Base-by-base conservation (phyloP, 2,888 invertebrate genomes). In the Tetrapedia diversipes region DNA sequence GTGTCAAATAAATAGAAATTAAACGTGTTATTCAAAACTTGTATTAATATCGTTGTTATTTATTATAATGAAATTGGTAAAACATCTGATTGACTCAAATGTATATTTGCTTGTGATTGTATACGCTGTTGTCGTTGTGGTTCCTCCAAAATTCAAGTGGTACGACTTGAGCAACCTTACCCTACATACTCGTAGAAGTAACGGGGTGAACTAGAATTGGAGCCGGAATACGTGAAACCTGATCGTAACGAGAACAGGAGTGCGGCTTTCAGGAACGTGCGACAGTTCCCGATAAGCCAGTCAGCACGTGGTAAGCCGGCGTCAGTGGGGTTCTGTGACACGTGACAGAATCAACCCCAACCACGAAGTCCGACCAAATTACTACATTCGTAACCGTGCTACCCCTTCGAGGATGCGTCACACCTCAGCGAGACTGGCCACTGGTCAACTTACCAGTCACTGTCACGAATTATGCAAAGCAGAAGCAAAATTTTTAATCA, bases 401-500 rank as follows among this genome's bases (percentile, higher is more conserved):
- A 49, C 61, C 68, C 70, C 64, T 34, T 27, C 29, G 19, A 24
- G 64, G 34, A 78, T 87, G 86, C 79, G 86, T 87, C 87, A 86
- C 53, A 34, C 24, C 41, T 54, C 24, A 69, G 76, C 57, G 76
- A 82, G 79, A 79, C 68, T 80, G 76, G 54, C 81, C 86, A 73
- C 34, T 72, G 82, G 85, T 74, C 78, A 77, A 6, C 29, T 7
- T 45, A 41, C 8, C 24, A n/a, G 14, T 16, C 39, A 16, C 22
- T 14, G 4, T 29, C 27, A 10, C 29, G 11, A 11, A n/a, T 49
- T 45, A 51, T 10, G 41, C 1, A 4, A 1, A 11, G 29, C 10
- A 43, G 60, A 32, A 47, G 19, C 45, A 39, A 24, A 3, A 64
- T 59, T 56, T 27, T 43, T 41, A 45, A 43, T 11, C 41, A n/a